Conservation (phyloP, 2,888 invertebrate species). For the Diploptera punctata region DNA sequence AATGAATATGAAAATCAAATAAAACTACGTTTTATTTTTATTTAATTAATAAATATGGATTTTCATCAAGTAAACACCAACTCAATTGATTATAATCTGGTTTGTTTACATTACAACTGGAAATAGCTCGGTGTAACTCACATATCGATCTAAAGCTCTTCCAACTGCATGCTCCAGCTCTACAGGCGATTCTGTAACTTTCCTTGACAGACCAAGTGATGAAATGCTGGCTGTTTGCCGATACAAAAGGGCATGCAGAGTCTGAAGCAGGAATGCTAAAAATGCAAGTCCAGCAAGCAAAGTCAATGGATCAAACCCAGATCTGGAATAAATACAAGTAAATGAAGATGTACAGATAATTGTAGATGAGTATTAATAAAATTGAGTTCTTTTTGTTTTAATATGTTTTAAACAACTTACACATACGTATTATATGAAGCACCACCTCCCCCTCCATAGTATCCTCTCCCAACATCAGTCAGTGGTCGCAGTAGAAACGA, state of each 20-base stretch:
- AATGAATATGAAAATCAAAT: too few relatives aligned
- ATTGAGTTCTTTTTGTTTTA: not conserved
- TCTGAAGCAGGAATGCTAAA: constrained; percentile 55
- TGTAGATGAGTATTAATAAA: not conserved
- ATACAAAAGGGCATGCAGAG: constrained; percentile 46
- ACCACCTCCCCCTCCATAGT: not conserved
- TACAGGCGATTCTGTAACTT: constrained; percentile 45
- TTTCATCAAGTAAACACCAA: too few relatives aligned
- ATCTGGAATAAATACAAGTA: constrained; percentile 24
- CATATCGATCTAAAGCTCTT: constrained; percentile 52
- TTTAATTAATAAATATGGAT: too few relatives aligned
- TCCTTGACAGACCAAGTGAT: constrained; percentile 45
- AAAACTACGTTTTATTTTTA: too few relatives aligned
- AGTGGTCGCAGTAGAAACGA: not conserved
- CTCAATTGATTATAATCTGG: too few relatives aligned
- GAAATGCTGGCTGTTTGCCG: constrained; percentile 45
- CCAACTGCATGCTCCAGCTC: constrained; percentile 48
- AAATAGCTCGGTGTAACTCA: too few relatives aligned
- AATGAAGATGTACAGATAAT: not conserved
- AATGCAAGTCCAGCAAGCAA: constrained; percentile 55
- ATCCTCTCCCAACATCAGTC: not conserved
- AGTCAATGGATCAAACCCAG: constrained; percentile 53
- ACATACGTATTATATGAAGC: constrained; percentile 5
- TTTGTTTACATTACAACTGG: too few relatives aligned
- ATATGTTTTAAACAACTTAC: not conserved